phyloP scores from a whole-genome alignment of 53 echinoderm and acorn worm species.

The Pentamera pediparva region DNA sequence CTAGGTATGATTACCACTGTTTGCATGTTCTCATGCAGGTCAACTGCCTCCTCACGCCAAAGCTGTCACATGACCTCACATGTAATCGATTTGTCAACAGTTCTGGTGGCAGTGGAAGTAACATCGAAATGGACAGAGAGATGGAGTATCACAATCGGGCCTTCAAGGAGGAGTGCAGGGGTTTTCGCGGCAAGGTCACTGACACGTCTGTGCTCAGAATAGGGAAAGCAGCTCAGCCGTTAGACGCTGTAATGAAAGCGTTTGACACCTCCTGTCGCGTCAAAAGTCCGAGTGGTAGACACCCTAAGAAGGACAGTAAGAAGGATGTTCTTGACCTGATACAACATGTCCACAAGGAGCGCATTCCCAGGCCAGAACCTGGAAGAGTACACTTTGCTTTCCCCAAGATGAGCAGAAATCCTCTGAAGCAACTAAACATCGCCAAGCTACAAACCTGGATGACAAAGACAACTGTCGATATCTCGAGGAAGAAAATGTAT shows the following conservation, averaged over 20 bases:
- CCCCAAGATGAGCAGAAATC: conserved; percentile 16
- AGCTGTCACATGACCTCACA: conserved; percentile 43
- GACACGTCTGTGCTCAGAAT: conserved; percentile 32
- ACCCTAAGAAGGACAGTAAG: conserved; percentile 20
- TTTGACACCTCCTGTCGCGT: neutral
- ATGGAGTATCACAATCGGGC: conserved; percentile 54
- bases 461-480: neutral
- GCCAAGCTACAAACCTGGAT: conserved; percentile 11
- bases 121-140: conserved; percentile 48
- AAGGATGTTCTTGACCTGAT: conserved; percentile 25
- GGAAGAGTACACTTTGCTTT: conserved; percentile 24
- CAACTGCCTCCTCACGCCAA: conserved; percentile 43
- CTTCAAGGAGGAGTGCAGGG: conserved; percentile 48
- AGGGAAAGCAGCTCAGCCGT: conserved; percentile 26
- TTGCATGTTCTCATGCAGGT: conserved; percentile 49
- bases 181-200: conserved; percentile 42
- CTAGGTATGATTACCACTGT: conserved; percentile 43
- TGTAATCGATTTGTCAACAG: conserved; percentile 65
- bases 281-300: conserved; percentile 26
- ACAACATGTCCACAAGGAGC: conserved; percentile 34
- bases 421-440: neutral
- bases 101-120: conserved; percentile 27
- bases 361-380: conserved; percentile 28
- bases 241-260: conserved; percentile 16
- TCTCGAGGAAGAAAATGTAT: neutral